phyloP scores from a whole-genome alignment of 2,113 vertebrate species.

The Alethe diademata region DNA sequence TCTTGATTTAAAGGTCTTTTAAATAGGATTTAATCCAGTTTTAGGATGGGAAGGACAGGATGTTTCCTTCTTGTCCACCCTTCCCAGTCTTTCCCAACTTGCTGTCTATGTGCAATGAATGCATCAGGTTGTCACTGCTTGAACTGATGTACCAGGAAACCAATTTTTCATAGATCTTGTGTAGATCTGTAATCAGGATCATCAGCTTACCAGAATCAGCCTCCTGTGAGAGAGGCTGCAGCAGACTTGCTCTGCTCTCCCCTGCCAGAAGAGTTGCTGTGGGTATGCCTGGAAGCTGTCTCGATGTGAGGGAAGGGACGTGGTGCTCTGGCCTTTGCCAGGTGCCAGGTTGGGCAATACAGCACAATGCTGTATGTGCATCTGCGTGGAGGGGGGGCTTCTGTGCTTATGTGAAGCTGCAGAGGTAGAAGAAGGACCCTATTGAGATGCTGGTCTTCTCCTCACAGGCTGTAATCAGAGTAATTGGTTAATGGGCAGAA shows the following conservation, averaged over 20 bases:
- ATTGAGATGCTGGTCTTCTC: not conserved
- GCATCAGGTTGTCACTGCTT: not conserved
- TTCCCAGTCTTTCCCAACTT: not conserved
- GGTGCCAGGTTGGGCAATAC: not conserved
- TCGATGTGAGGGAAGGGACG: not conserved
- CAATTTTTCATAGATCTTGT: not conserved
- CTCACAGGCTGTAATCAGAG: not conserved
- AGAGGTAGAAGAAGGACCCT: not conserved
- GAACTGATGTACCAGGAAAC: not conserved
- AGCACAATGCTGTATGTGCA: not conserved
- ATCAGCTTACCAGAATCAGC: not conserved
- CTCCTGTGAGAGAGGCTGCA: not conserved
- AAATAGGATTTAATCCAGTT: not conserved
- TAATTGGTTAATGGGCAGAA: constrained; percentile 16
- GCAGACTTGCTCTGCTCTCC: not conserved
- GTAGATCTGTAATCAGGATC: not conserved
- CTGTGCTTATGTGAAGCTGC: not conserved
- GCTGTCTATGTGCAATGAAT: rapidly evolving
- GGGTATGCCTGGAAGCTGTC: not conserved
- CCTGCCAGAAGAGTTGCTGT: not conserved
- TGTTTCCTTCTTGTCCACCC: not conserved
- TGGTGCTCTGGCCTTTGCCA: not conserved
- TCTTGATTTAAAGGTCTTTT: not conserved
- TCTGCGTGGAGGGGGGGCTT: not conserved
- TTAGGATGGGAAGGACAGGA: not conserved